Base-by-base conservation (phyloP, 1,140 invertebrate genomes). In the Brachionus rotundiformis region DNA sequence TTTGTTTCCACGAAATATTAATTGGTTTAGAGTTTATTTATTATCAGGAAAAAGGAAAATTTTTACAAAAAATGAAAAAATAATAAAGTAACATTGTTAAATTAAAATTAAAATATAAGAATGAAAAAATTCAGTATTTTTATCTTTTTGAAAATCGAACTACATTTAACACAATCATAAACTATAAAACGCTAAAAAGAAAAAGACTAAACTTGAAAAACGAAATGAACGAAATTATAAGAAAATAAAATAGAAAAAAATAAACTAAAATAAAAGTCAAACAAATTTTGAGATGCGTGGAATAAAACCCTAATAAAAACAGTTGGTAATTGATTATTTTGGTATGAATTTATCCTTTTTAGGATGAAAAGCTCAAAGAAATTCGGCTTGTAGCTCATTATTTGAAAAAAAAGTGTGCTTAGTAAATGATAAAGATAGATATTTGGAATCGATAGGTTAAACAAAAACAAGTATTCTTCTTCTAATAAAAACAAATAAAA, bases 401-500 rank as follows among this genome's bases (percentile, higher is more conserved):
- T 63, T 63, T 63, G 29, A 63, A 63, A 63, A 63, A 19, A 63
- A 63, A 63, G 61, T 33, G 61, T 54, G 47, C 47, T 16, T 54
- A 25, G 47, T 54, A 54, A 54, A 54, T 54, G 47, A 54, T 54
- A 54, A 54, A 16, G 7, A 54, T 54, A 54, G 47, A 54, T 54
- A 54, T 54, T 54, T 54, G 47, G 47, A 54, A 54, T 54, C 47
- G 29, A 63, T 63, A 63, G 61, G 61, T 63, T 63, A 63, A 63
- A 63, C 4, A 29, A 29, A 63, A 63, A 33, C 25, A 63, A 29
- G 25, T 33, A 63, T 63, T 63, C 61, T 63, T 11, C 61, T 63
- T 63, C 61, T 63, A 63, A 63, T 63, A 29, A 63, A 63, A 63
- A 63, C 61, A 63, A 63, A 63, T 33, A 63, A 63, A 63, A 63